phyloP scores from a whole-genome alignment of 2,888 invertebrate genomes.

The Epinotia bilunana region DNA sequence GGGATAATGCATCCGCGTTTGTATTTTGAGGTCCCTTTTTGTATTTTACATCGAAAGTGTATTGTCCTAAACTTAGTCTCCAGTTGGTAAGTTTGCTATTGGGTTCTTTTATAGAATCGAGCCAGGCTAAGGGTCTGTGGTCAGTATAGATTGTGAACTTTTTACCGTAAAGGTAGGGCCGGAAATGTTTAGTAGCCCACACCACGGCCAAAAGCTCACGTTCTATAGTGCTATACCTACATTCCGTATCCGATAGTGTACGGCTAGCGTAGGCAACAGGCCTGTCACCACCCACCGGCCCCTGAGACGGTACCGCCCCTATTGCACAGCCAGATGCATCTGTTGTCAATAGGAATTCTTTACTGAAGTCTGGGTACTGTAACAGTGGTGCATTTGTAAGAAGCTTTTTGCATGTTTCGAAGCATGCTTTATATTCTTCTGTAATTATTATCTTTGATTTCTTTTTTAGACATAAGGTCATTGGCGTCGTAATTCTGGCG shows the following conservation, averaged over 20 bases:
- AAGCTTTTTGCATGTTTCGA: slow-evolving; percentile 47
- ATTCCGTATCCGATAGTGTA: slow-evolving; percentile 11
- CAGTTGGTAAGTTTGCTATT: slow-evolving; percentile 26
- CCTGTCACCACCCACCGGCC: neutral
- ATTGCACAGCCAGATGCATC: slow-evolving; percentile 9
- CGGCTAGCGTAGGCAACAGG: slow-evolving; percentile 6
- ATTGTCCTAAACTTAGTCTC: neutral
- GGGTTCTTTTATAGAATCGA: slow-evolving; percentile 28
- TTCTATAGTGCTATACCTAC: slow-evolving; percentile 43
- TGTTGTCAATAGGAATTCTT: slow-evolving; percentile 36
- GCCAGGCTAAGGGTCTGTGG: slow-evolving; percentile 12
- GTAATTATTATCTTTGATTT: slow-evolving; percentile 39
- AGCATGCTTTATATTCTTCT: slow-evolving; percentile 47
- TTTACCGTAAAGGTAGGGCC: neutral
- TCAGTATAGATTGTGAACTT: neutral
- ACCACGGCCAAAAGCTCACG: slow-evolving; percentile 41
- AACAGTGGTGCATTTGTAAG: slow-evolving; percentile 55
- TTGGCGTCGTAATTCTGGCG: slow-evolving; percentile 51
- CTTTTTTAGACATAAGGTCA: slow-evolving; percentile 47
- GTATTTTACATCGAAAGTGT: neutral
- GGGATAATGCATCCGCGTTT: neutral
- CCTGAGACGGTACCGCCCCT: neutral
- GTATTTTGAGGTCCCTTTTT: neutral
- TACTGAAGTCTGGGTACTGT: slow-evolving; percentile 57
- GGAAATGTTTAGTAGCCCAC: neutral